These are phyloP conservation scores for Zalophus californianus DNA, from an alignment of 2,797 vertebrate genomes.

Conservation along the genomic window DNA sequence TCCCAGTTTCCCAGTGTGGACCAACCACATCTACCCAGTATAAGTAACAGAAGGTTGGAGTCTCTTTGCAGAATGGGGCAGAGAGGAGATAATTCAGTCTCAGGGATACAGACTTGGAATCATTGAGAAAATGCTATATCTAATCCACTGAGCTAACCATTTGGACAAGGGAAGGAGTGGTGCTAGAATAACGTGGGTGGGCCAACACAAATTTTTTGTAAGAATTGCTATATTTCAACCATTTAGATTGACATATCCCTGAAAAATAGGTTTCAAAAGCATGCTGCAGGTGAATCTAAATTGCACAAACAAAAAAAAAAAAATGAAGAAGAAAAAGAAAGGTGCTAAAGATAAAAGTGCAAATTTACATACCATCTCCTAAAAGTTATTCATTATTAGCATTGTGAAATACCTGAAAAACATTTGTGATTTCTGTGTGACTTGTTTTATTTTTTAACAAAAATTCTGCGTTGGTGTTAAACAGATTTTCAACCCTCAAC, in stretches of 20 bases:
- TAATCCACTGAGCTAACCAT: constrained; percentile 31
- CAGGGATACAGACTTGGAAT: not conserved
- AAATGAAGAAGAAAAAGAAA: not conserved
- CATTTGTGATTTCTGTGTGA: constrained; percentile 85
- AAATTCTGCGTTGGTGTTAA: constrained; percentile 91
- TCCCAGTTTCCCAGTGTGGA: not conserved
- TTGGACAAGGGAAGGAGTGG: constrained; percentile 32
- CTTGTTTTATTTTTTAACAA: constrained; percentile 87
- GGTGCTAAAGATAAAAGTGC: constrained; percentile 60
- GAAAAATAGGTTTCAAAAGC: constrained; percentile 52
- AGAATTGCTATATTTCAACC: not conserved
- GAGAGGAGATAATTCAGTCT: not conserved
- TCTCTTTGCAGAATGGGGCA: not conserved
- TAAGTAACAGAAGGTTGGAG: not conserved
- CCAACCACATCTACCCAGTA: not conserved
- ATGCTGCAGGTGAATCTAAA: constrained; percentile 29
- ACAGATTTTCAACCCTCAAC: constrained; percentile 91
- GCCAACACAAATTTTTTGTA: constrained; percentile 13
- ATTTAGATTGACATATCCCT: constrained; percentile 36
- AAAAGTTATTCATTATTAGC: constrained; percentile 78
- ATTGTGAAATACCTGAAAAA: constrained; percentile 83
- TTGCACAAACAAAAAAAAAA: not conserved
- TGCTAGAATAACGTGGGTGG: not conserved
- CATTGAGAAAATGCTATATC: constrained; percentile 43
- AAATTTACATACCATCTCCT: constrained; percentile 53